phyloP scores from a whole-genome alignment of 2,113 vertebrate species.

The Clarias gariepinus region DNA sequence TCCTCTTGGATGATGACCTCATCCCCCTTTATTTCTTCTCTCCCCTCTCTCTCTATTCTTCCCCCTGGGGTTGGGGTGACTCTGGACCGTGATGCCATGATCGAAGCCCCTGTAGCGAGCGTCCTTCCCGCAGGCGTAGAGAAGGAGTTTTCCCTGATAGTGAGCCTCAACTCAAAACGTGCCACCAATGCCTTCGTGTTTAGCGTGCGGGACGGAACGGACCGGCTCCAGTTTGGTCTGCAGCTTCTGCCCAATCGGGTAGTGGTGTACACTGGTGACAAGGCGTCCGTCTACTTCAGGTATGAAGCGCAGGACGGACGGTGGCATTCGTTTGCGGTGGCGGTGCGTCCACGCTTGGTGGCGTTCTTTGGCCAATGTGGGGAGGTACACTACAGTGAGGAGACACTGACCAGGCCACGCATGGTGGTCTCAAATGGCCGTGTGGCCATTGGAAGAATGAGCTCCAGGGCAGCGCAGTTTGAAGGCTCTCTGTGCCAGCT shows the following conservation, averaged over 20 bases:
- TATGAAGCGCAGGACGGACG: conserved; percentile 83
- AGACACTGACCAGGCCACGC: conserved; percentile 73
- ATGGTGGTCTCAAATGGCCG: conserved; percentile 73
- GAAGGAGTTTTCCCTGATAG: conserved; percentile 82
- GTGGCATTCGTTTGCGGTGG: conserved; percentile 86
- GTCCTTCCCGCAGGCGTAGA: conserved; percentile 76
- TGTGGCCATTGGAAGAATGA: conserved; percentile 88
- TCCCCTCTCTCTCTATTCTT: conserved; percentile 69
- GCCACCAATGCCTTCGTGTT: conserved; percentile 93
- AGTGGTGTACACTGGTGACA: conserved; percentile 81
- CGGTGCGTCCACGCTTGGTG: conserved; percentile 73
- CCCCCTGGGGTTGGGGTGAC: conserved; percentile 76
- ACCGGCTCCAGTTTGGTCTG: conserved; percentile 85
- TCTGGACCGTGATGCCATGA: conserved; percentile 71
- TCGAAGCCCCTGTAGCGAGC: conserved; percentile 75
- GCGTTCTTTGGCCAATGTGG: conserved; percentile 85
- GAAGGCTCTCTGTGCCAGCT: conserved; percentile 90
- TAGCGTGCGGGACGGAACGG: conserved; percentile 80
- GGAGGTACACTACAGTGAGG: conserved; percentile 73
- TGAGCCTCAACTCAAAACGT: conserved; percentile 83
- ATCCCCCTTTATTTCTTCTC: conserved; percentile 63
- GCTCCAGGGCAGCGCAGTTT: conserved; percentile 81
- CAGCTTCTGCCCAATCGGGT: conserved; percentile 86
- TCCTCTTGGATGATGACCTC: conserved; percentile 64
- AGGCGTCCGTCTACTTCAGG: conserved; percentile 80